Evolutionary conservation across 2,888 invertebrate genomes (phyloP).

Genomic region (Leistus spinibarbis): DNA sequence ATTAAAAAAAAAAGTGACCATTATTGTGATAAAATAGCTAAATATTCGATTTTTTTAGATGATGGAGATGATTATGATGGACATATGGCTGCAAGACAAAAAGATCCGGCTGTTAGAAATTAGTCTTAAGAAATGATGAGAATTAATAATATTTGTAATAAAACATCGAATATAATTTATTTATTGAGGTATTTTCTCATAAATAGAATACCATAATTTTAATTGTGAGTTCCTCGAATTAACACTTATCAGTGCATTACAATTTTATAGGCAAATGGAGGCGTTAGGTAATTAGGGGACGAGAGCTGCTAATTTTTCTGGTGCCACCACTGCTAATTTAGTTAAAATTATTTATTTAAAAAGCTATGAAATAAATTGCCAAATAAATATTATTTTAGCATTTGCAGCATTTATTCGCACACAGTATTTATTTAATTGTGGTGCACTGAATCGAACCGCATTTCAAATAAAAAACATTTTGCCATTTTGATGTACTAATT

Average conservation of each 20-base stretch:
- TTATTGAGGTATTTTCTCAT: conserved; percentile 16
- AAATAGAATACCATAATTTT: conserved; percentile 14
- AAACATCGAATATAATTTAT: conserved; percentile 33
- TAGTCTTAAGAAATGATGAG: conserved; percentile 44
- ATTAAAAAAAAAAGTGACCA: too few species aligned
- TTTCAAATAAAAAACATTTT: neutral
- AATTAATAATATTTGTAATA: neutral
- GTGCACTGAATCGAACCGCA: neutral
- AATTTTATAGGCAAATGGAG: too few species aligned
- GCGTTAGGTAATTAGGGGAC: too few species aligned
- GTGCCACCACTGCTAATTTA: neutral
- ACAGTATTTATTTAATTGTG: neutral
- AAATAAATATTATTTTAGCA: neutral
- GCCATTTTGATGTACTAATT: neutral
- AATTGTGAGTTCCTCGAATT: conserved; percentile 19
- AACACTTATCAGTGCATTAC: neutral
- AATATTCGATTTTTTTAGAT: too few species aligned
- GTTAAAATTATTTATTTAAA: neutral
- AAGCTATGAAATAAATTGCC: neutral
- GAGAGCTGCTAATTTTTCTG: too few species aligned
- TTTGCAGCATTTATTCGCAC: neutral
- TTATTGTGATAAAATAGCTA: too few species aligned
- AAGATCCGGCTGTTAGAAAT: conserved; percentile 60
- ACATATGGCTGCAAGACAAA: conserved; percentile 54
- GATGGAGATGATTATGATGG: conserved; percentile 61